These are phyloP conservation scores for Drosophila takahashii DNA, from an alignment of 1,140 invertebrate species.

Conservation along the genomic window DNA sequence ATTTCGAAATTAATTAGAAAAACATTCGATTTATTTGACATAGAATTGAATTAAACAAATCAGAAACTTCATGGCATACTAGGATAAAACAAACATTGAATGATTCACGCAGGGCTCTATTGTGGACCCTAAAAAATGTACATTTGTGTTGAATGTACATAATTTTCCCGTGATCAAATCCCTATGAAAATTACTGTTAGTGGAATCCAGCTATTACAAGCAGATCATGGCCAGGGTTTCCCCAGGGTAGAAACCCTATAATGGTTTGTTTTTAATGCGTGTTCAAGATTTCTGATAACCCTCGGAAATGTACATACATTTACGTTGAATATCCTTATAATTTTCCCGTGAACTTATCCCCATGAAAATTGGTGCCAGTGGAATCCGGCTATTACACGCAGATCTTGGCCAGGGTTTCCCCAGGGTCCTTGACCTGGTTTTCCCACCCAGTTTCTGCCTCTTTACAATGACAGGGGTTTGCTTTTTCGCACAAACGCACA, in stretches of 20 bases:
- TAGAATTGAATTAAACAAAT: too few relatives aligned
- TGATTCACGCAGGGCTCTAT: too few relatives aligned
- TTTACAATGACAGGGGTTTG: conserved; percentile 16
- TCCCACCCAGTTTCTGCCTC: not conserved
- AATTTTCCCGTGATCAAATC: not conserved
- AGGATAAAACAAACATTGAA: too few relatives aligned
- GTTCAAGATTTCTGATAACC: too few relatives aligned
- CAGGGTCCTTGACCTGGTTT: conserved; percentile 43
- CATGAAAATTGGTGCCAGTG: not conserved
- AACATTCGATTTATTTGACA: too few relatives aligned
- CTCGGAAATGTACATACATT: not conserved
- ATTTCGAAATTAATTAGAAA: too few relatives aligned
- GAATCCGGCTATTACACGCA: not conserved
- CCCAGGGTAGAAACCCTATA: too few relatives aligned
- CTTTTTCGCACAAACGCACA: conserved; percentile 28
- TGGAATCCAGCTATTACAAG: not conserved
- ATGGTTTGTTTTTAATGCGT: too few relatives aligned
- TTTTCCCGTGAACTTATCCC: too few relatives aligned
- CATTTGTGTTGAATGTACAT: not conserved
- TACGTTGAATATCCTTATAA: not conserved
- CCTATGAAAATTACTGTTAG: not conserved
- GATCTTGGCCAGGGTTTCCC: not conserved
- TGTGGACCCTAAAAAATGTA: not conserved
- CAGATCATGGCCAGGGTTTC: conserved; percentile 1
- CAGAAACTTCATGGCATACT: too few relatives aligned